phyloP scores from a whole-genome alignment of 2,113 vertebrate genomes.

The Meriones unguiculatus region DNA sequence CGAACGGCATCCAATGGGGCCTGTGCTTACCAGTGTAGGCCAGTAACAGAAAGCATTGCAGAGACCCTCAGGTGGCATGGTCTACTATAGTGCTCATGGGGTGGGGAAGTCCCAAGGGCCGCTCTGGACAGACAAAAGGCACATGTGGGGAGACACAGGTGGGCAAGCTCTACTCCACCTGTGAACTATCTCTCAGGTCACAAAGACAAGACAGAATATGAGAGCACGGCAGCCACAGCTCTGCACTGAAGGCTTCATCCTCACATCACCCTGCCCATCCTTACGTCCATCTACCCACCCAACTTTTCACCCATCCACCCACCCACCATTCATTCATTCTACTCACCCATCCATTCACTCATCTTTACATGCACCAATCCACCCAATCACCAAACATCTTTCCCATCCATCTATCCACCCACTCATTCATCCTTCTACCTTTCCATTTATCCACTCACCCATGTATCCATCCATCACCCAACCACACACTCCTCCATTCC shows the following conservation, averaged over 20 bases:
- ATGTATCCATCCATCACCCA: not conserved
- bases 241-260: too few relatives aligned
- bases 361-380: not conserved
- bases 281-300: accelerated
- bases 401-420: not conserved
- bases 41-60: accelerated
- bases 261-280: not conserved
- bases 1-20: accelerated
- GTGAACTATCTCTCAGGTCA: not conserved
- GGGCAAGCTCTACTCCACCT: too few relatives aligned
- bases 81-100: accelerated
- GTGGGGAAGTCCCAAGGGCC: not conserved
- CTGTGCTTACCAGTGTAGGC: accelerated
- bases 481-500: not conserved
- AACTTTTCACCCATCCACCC: not conserved
- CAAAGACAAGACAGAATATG: accelerated
- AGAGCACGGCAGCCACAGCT: accelerated
- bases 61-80: accelerated
- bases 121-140: accelerated
- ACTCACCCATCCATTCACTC: not conserved
- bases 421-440: not conserved
- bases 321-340: not conserved
- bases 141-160: accelerated
- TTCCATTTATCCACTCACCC: not conserved
- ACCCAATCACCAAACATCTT: not conserved